Conservation (phyloP, 2,888 invertebrate genomes). For the Limnephilus lunatus region DNA sequence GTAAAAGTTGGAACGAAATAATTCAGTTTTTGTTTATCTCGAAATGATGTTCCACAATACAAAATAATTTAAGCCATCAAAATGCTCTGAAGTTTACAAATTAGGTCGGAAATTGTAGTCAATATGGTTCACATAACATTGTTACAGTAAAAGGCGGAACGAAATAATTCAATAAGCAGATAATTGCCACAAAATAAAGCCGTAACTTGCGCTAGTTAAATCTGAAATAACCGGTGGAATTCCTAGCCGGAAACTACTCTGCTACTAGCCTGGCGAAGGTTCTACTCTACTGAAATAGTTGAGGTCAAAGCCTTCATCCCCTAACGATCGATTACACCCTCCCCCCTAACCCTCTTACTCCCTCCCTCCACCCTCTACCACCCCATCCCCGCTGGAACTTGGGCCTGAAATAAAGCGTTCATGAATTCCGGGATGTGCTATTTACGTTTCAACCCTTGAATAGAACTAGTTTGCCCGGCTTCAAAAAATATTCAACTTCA, state of each 20-base stretch:
- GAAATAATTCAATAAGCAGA: background rate
- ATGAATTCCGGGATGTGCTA: background rate
- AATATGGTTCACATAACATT: background rate
- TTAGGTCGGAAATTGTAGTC: background rate
- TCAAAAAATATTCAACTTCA: background rate
- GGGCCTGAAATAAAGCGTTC: background rate
- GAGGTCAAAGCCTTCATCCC: background rate
- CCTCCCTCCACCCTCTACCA: background rate
- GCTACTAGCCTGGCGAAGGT: background rate
- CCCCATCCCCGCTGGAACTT: background rate
- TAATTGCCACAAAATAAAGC: conserved; percentile 2
- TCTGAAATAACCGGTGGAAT: background rate
- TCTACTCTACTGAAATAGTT: background rate
- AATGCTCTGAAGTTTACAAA: background rate
- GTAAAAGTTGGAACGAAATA: too few species aligned
- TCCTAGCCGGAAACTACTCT: background rate
- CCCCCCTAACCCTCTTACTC: background rate
- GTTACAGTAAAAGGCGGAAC: background rate
- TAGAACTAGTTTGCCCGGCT: background rate
- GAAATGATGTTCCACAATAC: too few species aligned
- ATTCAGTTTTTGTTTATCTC: too few species aligned
- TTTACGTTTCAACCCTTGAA: background rate
- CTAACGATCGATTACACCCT: background rate
- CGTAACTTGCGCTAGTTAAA: background rate
- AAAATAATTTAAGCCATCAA: too few species aligned